Conservation (phyloP, 2,888 invertebrate species). For the Linnaemya tessellans region DNA sequence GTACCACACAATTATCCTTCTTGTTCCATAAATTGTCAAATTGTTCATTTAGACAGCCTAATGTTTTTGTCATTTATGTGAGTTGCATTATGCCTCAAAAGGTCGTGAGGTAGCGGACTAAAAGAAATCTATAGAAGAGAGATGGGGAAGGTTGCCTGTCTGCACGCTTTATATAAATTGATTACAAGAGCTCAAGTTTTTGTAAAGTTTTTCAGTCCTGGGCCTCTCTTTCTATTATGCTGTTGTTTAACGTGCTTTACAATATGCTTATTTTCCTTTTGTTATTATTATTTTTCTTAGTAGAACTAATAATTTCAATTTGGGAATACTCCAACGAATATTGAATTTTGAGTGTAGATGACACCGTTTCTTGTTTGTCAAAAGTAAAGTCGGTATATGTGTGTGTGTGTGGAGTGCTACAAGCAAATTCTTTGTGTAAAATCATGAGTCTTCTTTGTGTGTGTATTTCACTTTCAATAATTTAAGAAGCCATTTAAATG, state of each 20-base stretch:
- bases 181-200: conserved; percentile 41
- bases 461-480: background rate
- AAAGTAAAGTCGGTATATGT: background rate
- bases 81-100: conserved; percentile 54
- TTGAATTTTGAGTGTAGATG: conserved; percentile 59
- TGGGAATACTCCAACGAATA: conserved; percentile 53
- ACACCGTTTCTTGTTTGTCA: conserved; percentile 40
- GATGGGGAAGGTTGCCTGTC: background rate
- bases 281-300: conserved; percentile 4
- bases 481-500: background rate
- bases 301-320: conserved; percentile 57
- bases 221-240: conserved; percentile 20
- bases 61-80: conserved; percentile 68
- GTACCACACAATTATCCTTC: background rate
- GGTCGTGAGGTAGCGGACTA: conserved; percentile 4
- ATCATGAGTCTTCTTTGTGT: background rate
- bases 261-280: background rate
- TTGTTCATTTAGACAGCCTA: conserved; percentile 63
- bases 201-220: conserved; percentile 59
- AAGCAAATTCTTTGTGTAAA: background rate
- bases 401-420: background rate
- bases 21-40: conserved; percentile 43
- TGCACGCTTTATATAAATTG: conserved; percentile 59
- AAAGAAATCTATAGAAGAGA: background rate
- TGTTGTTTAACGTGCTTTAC: conserved; percentile 21